Percentiles rank a stretch among this genome's conserved stretches.
Evolutionary conservation across 2,888 invertebrate genomes (phyloP).

Genomic region (Anthophora plumipes): DNA sequence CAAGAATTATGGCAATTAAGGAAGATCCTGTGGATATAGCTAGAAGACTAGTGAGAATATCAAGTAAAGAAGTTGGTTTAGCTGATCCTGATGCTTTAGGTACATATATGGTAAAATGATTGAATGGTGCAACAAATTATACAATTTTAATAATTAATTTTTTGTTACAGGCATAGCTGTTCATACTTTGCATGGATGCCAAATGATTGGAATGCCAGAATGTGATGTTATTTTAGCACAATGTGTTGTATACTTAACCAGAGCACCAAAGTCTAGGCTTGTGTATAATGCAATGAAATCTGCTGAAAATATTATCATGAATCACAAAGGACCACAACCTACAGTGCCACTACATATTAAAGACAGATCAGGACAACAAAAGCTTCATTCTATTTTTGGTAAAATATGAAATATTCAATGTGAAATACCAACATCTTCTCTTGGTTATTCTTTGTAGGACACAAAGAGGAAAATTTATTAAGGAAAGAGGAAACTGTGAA

Average conservation of each 20-base stretch:
- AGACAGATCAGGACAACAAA: constrained; percentile 55
- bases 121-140: constrained; percentile 6
- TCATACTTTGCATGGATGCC: constrained; percentile 90
- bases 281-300: constrained; percentile 84
- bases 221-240: constrained; percentile 91
- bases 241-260: constrained; percentile 90
- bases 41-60: constrained; percentile 73
- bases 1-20: constrained; percentile 73
- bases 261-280: constrained; percentile 88
- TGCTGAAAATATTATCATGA: constrained; percentile 74
- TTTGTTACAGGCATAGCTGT: constrained; percentile 87
- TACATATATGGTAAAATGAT: constrained; percentile 30
- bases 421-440: not conserved
- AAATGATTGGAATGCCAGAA: constrained; percentile 92
- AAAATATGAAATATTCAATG: constrained; percentile 5
- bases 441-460: constrained; percentile 85
- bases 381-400: constrained; percentile 66
- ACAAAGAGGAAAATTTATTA: constrained; percentile 86
- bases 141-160: not conserved
- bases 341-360: constrained; percentile 90
- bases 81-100: constrained; percentile 73
- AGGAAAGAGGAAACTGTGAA: constrained; percentile 86
- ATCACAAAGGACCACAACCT: constrained; percentile 87
- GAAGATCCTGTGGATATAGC: constrained; percentile 77
- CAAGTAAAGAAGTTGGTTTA: constrained; percentile 73